Base-by-base conservation (phyloP, 2,113 vertebrate species). In the Thymallus thymallus region DNA sequence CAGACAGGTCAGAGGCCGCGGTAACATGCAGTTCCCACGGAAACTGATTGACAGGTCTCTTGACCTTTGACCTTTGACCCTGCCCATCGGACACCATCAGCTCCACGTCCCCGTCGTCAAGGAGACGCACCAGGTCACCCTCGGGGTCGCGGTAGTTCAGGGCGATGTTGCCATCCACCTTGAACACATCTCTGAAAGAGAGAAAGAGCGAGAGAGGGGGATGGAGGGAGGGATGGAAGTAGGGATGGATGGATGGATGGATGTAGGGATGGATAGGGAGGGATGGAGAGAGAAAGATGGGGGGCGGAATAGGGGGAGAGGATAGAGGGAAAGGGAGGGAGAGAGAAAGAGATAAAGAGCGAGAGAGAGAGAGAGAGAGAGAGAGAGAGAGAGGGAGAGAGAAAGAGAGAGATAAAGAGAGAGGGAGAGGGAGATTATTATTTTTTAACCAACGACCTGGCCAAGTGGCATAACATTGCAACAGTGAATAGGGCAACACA, bases 11-110 rank as follows among this genome's bases (percentile, higher is more conserved):
- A 3, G 92, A 92, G 73, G 89, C 64, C 73, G 90, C 79, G 68
- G 95, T 96, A 79, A 97, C 76, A 1, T 96, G 91, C 72, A 99
- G 79, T 77, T 96, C 94, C 97, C 98, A 99, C 1, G 93, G 88
- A 82, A 94, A 96, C 73, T 91, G 94, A 74, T 95, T 95, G 87
- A 93, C 89, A 7, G 93, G 89, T 5, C 93, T 91, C 24, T 86
- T 86, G 2, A 77, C 81, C 6, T 66, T 88, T 68, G 85, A 78
- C 58, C 76, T 85, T 66, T 89, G 93, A 45, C 14, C n/a, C 69
- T 84, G 82, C 79, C 88, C 80, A 83, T 92, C 88, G 69, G 13
- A 68, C 74, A 96, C 91, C 96, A 99, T 98, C 82, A 98, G 92
- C 5, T 76, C 76, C 60, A 98, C 85, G 5, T 98, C 97, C 63